These are phyloP conservation scores for Willisornis vidua DNA, from an alignment of 2,113 vertebrate genomes.

Conservation along the genomic window DNA sequence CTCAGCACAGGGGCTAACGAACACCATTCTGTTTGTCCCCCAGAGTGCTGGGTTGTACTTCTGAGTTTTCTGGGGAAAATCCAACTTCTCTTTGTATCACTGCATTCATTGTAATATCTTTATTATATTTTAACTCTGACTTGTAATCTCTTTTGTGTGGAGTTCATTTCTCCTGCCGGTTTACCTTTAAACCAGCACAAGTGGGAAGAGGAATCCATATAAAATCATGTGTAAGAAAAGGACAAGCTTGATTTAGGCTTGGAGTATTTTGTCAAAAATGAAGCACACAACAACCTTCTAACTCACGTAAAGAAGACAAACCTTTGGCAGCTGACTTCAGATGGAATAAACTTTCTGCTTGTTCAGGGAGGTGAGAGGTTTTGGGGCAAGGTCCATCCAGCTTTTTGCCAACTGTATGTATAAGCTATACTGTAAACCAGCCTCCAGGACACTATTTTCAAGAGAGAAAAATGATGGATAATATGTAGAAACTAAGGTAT, in stretches of 20 bases:
- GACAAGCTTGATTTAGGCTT: not conserved
- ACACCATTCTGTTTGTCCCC: too few species aligned
- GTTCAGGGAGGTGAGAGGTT: not conserved
- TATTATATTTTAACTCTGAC: too few species aligned
- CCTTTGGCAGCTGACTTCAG: not conserved
- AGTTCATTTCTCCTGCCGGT: too few species aligned
- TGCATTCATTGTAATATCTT: too few species aligned
- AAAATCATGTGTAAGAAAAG: not conserved
- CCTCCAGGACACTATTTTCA: not conserved
- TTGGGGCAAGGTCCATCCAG: not conserved
- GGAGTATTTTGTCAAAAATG: not conserved
- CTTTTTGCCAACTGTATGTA: not conserved
- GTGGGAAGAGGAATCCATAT: not conserved
- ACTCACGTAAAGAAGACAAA: not conserved
- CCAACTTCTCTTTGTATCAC: too few species aligned
- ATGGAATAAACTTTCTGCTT: not conserved
- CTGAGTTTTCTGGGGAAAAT: too few species aligned
- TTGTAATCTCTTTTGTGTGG: too few species aligned
- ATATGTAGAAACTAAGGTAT: not conserved
- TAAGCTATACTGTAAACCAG: not conserved
- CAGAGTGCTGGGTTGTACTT: too few species aligned
- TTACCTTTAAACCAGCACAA: too few species aligned
- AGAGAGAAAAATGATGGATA: not conserved
- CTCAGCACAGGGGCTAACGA: too few species aligned
- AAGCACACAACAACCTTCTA: not conserved